Percentiles rank a stretch among this genome's conserved stretches.
Evolutionary conservation across 1,140 invertebrate genomes (phyloP).

Genomic region (Tetranychus cinnabarinus): DNA sequence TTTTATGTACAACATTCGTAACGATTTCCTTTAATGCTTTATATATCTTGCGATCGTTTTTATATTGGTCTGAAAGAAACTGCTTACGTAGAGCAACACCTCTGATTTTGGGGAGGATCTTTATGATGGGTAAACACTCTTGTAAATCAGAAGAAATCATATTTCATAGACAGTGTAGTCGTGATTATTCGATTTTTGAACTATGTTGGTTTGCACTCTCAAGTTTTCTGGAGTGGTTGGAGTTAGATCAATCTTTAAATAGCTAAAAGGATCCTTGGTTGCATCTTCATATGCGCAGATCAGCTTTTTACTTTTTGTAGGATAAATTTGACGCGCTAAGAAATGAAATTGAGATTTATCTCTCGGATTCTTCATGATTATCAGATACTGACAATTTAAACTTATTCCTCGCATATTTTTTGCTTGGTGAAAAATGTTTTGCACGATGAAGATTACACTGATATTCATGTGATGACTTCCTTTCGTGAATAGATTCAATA

Average conservation of each 20-base stretch:
- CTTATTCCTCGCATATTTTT: conserved; percentile 1
- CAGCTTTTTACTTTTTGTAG: conserved; percentile 7
- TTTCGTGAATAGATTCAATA: conserved; percentile 23
- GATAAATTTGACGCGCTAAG: conserved; percentile 18
- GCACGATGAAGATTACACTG: conserved; percentile 3
- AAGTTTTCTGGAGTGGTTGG: not conserved
- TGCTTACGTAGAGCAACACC: not conserved
- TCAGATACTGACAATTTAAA: conserved; percentile 1
- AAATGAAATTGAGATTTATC: conserved; percentile 20
- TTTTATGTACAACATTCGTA: not conserved
- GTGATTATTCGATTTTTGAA: not conserved
- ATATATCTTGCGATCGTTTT: not conserved
- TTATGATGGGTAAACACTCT: not conserved
- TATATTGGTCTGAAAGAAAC: not conserved
- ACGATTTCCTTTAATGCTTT: not conserved
- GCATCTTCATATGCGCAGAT: conserved; percentile 17
- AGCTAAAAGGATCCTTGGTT: conserved; percentile 1
- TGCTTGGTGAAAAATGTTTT: conserved; percentile 6
- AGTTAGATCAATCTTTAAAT: conserved; percentile 1
- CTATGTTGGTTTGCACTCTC: not conserved
- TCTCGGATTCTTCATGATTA: conserved; percentile 21
- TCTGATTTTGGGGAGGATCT: not conserved
- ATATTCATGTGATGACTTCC: conserved; percentile 20
- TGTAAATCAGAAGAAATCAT: not conserved
- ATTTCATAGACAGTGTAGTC: not conserved